phyloP scores from a whole-genome alignment of 2,888 invertebrate genomes.

The Aplocera efformata region DNA sequence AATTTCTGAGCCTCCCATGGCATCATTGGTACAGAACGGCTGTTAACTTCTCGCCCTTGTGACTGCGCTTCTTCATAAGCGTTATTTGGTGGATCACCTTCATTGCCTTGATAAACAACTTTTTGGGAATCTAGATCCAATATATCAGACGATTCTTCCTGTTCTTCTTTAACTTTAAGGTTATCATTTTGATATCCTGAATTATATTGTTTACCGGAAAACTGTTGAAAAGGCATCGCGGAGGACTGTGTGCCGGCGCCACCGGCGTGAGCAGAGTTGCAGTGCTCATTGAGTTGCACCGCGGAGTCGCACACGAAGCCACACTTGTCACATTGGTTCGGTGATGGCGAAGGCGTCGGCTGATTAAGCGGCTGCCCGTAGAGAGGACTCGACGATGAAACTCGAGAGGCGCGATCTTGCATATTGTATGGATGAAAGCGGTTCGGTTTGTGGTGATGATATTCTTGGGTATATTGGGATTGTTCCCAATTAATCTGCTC shows the following conservation, averaged over 20 bases:
- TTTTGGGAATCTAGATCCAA: slow-evolving; percentile 94
- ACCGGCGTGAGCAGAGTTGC: slow-evolving; percentile 83
- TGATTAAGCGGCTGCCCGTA: slow-evolving; percentile 82
- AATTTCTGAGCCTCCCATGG: slow-evolving; percentile 77
- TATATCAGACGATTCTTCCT: slow-evolving; percentile 88
- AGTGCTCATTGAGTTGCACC: slow-evolving; percentile 87
- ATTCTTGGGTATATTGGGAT: slow-evolving; percentile 69
- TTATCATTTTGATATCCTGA: slow-evolving; percentile 70
- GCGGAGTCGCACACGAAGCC: slow-evolving; percentile 89
- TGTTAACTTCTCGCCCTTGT: slow-evolving; percentile 68
- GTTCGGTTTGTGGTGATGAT: slow-evolving; percentile 66
- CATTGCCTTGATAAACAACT: slow-evolving; percentile 87
- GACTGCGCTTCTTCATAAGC: slow-evolving; percentile 60
- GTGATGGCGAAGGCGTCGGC: slow-evolving; percentile 86
- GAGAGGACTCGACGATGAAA: slow-evolving; percentile 76
- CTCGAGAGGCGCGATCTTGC: slow-evolving; percentile 77
- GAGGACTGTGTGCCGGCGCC: slow-evolving; percentile 60
- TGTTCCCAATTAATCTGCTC: slow-evolving; percentile 75
- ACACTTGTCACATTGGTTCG: slow-evolving; percentile 91
- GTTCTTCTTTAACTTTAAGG: slow-evolving; percentile 81
- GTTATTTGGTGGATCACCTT: slow-evolving; percentile 66
- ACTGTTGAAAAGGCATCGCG: slow-evolving; percentile 76
- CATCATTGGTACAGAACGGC: slow-evolving; percentile 81
- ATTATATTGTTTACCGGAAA: slow-evolving; percentile 70
- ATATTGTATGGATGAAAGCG: slow-evolving; percentile 77